Evolutionary conservation across 2,113 vertebrate species (phyloP).

Genomic region (Alethe diademata): DNA sequence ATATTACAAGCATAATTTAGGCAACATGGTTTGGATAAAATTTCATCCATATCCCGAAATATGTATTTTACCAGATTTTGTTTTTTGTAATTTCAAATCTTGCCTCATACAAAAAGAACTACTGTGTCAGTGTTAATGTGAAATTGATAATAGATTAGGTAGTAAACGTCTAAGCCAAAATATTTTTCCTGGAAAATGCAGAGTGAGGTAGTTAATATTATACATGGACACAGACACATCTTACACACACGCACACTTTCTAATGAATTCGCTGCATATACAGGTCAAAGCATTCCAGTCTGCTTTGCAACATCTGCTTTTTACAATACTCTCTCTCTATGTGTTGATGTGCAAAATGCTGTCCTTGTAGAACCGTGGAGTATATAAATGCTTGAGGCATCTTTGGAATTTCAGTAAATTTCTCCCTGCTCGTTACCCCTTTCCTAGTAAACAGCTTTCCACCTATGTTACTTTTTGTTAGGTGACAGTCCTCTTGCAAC

Average conservation of each 20-base stretch:
- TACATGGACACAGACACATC: neutral
- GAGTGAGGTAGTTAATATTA: conserved; percentile 74
- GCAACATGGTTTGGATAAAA: neutral
- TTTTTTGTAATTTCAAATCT: conserved; percentile 23
- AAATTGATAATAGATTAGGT: conserved; percentile 18
- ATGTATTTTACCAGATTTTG: neutral
- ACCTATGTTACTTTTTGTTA: neutral
- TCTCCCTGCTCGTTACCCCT: neutral
- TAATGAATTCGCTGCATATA: neutral
- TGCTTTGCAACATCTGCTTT: neutral
- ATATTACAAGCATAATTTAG: neutral
- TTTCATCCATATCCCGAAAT: neutral
- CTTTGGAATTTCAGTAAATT: neutral
- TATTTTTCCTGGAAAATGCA: conserved; percentile 26
- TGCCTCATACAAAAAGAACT: neutral
- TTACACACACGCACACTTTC: neutral
- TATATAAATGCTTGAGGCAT: neutral
- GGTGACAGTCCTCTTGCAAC: neutral
- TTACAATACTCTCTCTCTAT: neutral
- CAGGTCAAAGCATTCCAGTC: conserved; percentile 37
- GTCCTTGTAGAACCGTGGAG: neutral
- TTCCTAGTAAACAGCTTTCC: neutral
- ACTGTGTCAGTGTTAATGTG: neutral
- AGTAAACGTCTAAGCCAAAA: conserved; percentile 27
- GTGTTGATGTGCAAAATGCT: neutral